Percentiles rank a stretch among this genome's conserved stretches.
phyloP scores from a whole-genome alignment of 2,113 vertebrate genomes.

The Climacteris rufus region DNA sequence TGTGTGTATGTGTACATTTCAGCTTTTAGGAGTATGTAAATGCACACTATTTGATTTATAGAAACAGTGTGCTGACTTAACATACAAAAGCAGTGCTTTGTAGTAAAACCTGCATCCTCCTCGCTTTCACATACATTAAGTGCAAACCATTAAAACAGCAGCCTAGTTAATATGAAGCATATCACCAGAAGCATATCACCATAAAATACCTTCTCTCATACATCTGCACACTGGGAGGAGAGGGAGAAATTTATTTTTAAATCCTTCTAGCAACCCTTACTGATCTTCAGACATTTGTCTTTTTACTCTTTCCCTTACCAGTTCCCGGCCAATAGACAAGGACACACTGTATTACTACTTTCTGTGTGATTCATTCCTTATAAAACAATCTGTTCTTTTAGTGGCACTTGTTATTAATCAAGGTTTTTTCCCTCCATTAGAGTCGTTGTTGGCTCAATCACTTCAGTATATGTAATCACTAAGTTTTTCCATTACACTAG shows the following conservation, averaged over 20 bases:
- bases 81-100: neutral
- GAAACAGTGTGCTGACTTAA: neutral
- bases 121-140: neutral
- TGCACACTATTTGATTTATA: neutral
- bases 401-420: conserved; percentile 59
- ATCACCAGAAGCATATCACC: neutral
- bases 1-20: neutral
- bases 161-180: neutral
- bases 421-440: conserved; percentile 47
- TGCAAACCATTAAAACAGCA: neutral
- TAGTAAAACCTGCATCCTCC: neutral
- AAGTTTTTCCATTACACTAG: conserved; percentile 41
- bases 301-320: neutral
- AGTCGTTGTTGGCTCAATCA: conserved; percentile 30
- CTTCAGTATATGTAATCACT: conserved; percentile 49
- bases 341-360: neutral
- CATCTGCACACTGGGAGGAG: neutral
- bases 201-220: neutral
- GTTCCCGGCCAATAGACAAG: conserved; percentile 7
- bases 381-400: conserved; percentile 44
- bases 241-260: neutral
- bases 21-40: neutral
- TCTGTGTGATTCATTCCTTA: conserved; percentile 31
- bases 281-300: neutral
- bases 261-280: neutral